Percentiles rank a stretch among this genome's conserved stretches.
phyloP scores from a whole-genome alignment of 1,140 invertebrate species.

The Aporrectodea caliginosa region DNA sequence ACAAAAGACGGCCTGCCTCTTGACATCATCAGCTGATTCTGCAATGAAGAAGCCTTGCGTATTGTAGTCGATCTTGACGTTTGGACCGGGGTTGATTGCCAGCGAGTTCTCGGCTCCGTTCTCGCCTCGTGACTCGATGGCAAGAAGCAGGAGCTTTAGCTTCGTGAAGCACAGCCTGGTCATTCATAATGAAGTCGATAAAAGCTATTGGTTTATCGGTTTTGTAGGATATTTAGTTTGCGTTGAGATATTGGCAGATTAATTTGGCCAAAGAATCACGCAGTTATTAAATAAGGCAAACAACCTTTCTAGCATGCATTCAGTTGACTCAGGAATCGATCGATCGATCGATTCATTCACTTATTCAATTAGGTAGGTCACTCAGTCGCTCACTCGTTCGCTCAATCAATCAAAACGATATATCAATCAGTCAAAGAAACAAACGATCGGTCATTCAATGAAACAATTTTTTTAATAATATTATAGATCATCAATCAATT shows the following conservation, averaged over 20 bases:
- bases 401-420: not conserved
- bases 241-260: too few species aligned
- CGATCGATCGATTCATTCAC: too few species aligned
- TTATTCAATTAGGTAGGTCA: too few species aligned
- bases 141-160: slow-evolving; percentile 90
- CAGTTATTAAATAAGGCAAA: too few species aligned
- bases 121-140: slow-evolving; percentile 93
- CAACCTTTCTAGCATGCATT: too few species aligned
- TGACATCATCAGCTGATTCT: slow-evolving; percentile 99
- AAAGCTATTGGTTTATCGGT: too few species aligned
- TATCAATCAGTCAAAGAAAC: not conserved
- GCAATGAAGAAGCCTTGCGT: slow-evolving; percentile 99
- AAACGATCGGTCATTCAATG: not conserved
- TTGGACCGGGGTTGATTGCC: slow-evolving; percentile 94
- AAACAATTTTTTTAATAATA: not conserved
- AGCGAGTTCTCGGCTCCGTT: slow-evolving; percentile 92
- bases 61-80: slow-evolving; percentile 88
- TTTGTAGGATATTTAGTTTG: too few species aligned
- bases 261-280: too few species aligned
- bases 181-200: too few species aligned
- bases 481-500: not conserved
- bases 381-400: not conserved
- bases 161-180: slow-evolving; percentile 99
- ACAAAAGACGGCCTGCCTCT: slow-evolving; percentile 71
- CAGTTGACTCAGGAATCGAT: not conserved